These are phyloP conservation scores for Notamacropus eugenii DNA, from an alignment of 2,797 vertebrate species.

Conservation along the genomic window DNA sequence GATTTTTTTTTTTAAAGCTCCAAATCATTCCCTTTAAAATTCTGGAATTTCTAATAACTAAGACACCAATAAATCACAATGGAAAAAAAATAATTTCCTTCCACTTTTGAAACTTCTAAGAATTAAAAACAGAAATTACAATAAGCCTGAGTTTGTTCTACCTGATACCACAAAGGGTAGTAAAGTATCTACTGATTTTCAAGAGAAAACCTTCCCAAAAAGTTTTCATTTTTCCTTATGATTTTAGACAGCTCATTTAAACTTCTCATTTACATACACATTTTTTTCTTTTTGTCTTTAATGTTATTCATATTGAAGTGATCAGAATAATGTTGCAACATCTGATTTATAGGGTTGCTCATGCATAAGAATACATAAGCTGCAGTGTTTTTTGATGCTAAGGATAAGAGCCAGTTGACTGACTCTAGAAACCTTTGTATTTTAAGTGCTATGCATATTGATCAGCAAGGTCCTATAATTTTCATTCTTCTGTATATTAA, in stretches of 20 bases:
- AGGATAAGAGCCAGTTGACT: conserved; percentile 52
- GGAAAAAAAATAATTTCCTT: conserved; percentile 38
- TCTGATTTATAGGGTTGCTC: conserved; percentile 51
- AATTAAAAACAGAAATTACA: conserved; percentile 33
- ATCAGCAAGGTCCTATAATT: conserved; percentile 40
- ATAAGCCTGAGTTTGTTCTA: background rate
- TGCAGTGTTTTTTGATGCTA: conserved; percentile 45
- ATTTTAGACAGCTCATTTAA: background rate
- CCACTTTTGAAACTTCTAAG: conserved; percentile 28
- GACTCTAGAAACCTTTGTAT: conserved; percentile 15
- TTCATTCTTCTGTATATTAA: conserved; percentile 25
- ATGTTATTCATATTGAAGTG: conserved; percentile 43
- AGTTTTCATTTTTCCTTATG: conserved; percentile 46
- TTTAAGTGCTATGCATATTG: conserved; percentile 51
- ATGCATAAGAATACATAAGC: conserved; percentile 54
- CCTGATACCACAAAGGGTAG: conserved; percentile 10
- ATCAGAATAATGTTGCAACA: conserved; percentile 29
- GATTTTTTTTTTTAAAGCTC: background rate
- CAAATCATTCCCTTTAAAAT: conserved; percentile 55
- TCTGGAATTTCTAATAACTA: conserved; percentile 25
- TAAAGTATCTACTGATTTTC: conserved; percentile 8
- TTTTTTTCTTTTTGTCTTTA: conserved; percentile 46
- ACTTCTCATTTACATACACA: background rate
- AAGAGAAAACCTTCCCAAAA: conserved; percentile 30
- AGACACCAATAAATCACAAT: conserved; percentile 8